Base-by-base conservation (phyloP, 2,888 invertebrate species). In the Saturnia japonica region DNA sequence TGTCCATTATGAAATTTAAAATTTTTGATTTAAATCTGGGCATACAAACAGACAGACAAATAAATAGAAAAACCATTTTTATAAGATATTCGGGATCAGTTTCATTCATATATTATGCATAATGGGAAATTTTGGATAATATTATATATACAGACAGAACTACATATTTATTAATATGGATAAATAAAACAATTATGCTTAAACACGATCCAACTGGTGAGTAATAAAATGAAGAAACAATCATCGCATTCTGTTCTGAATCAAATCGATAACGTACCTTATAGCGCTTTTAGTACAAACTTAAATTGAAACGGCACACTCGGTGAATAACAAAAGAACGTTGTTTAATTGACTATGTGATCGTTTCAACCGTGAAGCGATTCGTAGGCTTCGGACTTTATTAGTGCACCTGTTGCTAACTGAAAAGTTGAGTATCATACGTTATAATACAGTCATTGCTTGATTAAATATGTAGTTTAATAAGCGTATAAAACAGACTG, bases 231-330 rank as follows among this genome's bases (percentile, higher is more conserved):
- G 25, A 60, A 60, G 25, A 28, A 28, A 60, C 57, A 60, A 60
- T 60, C 57, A 60, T 28, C 28, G 57, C 57, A 14, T 60, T 60
- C 57, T 12, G 28, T 60, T 60, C 25, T 60, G 57, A 60, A 60
- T 60, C 57, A 60, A 60, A 60, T 60, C 57, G 57, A 60, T 60
- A 28, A 60, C 25, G 57, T 60, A 9, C 57, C 57, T 60, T 60
- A 60, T 28, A 60, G 28, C 25, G 14, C 57, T 28, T 60, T 60
- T 60, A 60, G 57, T 60, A 60, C 28, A 28, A 12, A 60, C 25
- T 60, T 28, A 60, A 60, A 60, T 60, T 60, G 57, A 60, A 60
- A 60, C 28, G 57, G 25, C 57, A 57, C 57, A 60, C 57, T 60
- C 28, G 28, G 7, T 60, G 57, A 60, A 60, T 60, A 60, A 60